A percentile compares a stretch with the other conserved stretches of the same genome.
Conservation (phyloP, 2,888 invertebrate genomes). For the Cordilura impudica region DNA sequence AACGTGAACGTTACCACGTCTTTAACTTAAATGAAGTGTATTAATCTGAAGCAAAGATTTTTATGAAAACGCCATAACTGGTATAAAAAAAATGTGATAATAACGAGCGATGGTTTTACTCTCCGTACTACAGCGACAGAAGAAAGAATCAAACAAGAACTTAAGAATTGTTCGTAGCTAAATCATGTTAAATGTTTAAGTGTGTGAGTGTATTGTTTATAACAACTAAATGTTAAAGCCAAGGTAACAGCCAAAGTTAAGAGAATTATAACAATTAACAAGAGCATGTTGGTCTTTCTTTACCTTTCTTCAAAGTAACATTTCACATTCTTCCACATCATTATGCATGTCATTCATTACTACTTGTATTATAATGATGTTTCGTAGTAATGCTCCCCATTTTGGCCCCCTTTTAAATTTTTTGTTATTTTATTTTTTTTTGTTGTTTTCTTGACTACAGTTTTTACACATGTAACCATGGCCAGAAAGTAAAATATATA, state of each 20-base stretch:
- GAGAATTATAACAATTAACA: slow-evolving; percentile 15
- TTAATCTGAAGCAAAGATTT: slow-evolving; percentile 74
- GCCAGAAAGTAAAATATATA: slow-evolving; percentile 39
- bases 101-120: background rate
- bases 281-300: background rate
- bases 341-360: slow-evolving; percentile 19
- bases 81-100: slow-evolving; percentile 1
- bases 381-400: background rate
- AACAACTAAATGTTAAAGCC: slow-evolving; percentile 48
- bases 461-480: slow-evolving; percentile 42
- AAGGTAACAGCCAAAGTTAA: slow-evolving; percentile 47
- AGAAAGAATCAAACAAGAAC: slow-evolving; percentile 55
- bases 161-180: slow-evolving; percentile 24
- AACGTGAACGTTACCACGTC: slow-evolving; percentile 66
- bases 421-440: no score
- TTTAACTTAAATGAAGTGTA: slow-evolving; percentile 74
- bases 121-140: slow-evolving; percentile 18
- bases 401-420: background rate
- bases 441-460: background rate
- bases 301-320: background rate
- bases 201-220: background rate
- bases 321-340: background rate
- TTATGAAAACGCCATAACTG: slow-evolving; percentile 69
- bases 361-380: slow-evolving; percentile 9
- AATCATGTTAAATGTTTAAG: slow-evolving; percentile 22